Base-by-base conservation (phyloP, 2,888 invertebrate genomes). In the Dolichopus griseipennis region DNA sequence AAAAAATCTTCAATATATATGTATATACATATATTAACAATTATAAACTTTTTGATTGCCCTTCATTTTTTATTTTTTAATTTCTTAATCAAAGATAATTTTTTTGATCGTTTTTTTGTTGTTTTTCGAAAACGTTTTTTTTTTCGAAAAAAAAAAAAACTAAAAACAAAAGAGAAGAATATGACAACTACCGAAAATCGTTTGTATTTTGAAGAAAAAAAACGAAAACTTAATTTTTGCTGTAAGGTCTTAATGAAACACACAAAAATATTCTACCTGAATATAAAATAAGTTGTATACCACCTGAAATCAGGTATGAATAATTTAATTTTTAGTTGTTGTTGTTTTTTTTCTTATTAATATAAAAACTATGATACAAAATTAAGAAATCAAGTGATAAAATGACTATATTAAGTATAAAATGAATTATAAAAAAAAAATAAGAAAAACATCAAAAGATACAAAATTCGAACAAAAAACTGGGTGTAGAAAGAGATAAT, bases 301-400 rank as follows among this genome's bases (percentile, higher is more conserved):
- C 52, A 52, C 52, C 52, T 18, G 52, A 52, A 52, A 52, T 18
- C 52, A 52, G 52, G 52, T 52, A 52, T 52, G 52, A 18, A 52
- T 52, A 52, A 52, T 52, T 52, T 52, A 52, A 18, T 52, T 18
- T 18, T 52, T 52, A 7, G 1, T 10, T 37, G 4, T 37, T 37
- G 6, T 52, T 18, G 9, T 18, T 52, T 52, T 3, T 7, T 15
- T 43, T 43, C 4, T 9, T 43, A 9, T 43, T 43, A 43, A 9
- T 10, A 12, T 52, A 52, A 18, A 41, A 27, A 27, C 27, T 27
- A 27, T 27, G 27, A 27, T 52, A 52, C 15, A 52, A 37, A 52
- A 52, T 52, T 52, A 52, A 52, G 52, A 52, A 52, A 52, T 52
- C 52, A 52, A 52, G 52, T 52, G 52, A 52, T 52, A 52, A 52